phyloP scores from a whole-genome alignment of 2,797 vertebrate genomes.

The Dermochelys coriacea region DNA sequence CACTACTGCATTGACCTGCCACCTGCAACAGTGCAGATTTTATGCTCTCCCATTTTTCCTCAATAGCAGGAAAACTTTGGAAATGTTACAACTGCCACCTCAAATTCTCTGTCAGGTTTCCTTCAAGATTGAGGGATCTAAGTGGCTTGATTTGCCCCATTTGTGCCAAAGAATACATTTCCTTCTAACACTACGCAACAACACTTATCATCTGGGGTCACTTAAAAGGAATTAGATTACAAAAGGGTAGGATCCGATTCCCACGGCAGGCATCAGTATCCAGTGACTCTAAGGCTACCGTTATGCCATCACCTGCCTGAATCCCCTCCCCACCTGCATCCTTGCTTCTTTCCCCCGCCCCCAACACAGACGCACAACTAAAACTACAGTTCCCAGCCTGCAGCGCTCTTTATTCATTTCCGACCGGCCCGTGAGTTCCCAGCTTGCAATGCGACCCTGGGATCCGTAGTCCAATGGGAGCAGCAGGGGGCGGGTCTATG shows the following conservation, averaged over 20 bases:
- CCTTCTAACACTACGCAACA: neutral
- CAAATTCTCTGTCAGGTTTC: neutral
- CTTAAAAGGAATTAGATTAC: neutral
- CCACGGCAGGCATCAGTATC: neutral
- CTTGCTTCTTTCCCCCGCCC: rapidly evolving
- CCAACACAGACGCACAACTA: no score
- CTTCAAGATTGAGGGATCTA: neutral
- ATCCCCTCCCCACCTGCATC: rapidly evolving
- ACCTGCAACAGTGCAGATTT: neutral
- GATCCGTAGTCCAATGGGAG: neutral
- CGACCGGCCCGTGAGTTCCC: rapidly evolving
- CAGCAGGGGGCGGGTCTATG: neutral
- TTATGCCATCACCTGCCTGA: no score
- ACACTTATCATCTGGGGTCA: neutral
- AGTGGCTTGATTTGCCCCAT: neutral
- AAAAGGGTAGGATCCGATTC: neutral
- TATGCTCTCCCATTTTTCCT: neutral
- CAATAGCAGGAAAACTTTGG: neutral
- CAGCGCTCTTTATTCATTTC: rapidly evolving
- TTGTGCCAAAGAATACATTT: neutral
- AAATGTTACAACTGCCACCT: neutral
- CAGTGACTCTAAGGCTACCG: neutral
- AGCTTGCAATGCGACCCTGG: rapidly evolving
- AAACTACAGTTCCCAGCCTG: neutral
- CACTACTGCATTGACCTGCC: neutral